Evolutionary conservation across 2,888 invertebrate genomes (phyloP), one percentile per base, ranked within the genome.

Genomic region (Pecten maximus): DNA sequence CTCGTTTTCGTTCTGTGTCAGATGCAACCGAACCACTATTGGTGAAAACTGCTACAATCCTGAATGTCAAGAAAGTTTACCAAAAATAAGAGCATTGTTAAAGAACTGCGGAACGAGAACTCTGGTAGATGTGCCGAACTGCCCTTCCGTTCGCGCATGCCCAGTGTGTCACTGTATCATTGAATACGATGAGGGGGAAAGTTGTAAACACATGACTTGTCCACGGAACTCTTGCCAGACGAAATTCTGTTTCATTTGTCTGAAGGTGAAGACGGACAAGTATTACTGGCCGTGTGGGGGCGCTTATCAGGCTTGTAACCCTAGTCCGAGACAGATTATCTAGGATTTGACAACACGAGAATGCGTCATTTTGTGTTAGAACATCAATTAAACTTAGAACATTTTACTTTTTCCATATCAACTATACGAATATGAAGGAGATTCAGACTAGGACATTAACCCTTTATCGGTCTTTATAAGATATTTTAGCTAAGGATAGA

Each of bases 121-220:
- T 12, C 2, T 74, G 0, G 28, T 74, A 35, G 35, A 28, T 35
- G 74, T 74, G 28, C 74, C 74, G 35, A 74, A 74, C 74, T 74
- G 74, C 28, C 74, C 74, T 74, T 74, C 74, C 74, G 74, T 74
- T 74, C 74, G 74, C 74, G 74, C 74, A 74, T 74, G 74, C 74
- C 74, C 74, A 74, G 6, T 15, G 16, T 74, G 74, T 35, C 0
- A 35, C 3, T 74, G 74, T 15, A 35, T 74, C 74, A 74, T 74
- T 74, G 74, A 74, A 35, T 74, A 10, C 35, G 74, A 74, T 2
- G 74, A 74, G 74, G 74, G 6, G 35, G 74, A 74, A 6, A 28
- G 28, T 74, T 74, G 74, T 74, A 74, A 74, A 35, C 74, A 74
- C 28, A 74, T 74, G 74, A 74, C 74, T 8, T 74, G 74, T 74